A percentile compares a stretch with the other conserved stretches of the same genome.
Conservation (phyloP, 2,113 vertebrate species). For the Syngnathus typhle region DNA sequence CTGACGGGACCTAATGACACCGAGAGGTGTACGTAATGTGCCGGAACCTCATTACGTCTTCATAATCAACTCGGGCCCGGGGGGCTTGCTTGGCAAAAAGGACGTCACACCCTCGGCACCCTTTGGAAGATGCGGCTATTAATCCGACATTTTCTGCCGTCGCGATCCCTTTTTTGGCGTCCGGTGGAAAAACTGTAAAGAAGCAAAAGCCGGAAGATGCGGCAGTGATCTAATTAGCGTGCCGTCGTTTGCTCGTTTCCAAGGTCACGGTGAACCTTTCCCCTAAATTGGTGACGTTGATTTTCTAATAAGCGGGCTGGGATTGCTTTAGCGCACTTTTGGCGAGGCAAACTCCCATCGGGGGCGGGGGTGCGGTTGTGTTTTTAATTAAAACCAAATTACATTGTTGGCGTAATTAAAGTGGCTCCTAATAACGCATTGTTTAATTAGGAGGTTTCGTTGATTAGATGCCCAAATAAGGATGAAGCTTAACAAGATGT, state of each 20-base stretch:
- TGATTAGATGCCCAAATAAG: constrained; percentile 54
- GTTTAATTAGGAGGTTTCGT: constrained; percentile 57
- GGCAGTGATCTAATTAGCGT: constrained; percentile 55
- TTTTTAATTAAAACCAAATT: constrained; percentile 59
- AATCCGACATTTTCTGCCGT: constrained; percentile 48
- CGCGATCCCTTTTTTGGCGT: constrained; percentile 13
- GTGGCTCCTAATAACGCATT: constrained; percentile 49
- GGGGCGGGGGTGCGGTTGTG: constrained; percentile 9
- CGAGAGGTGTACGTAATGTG: constrained; percentile 65
- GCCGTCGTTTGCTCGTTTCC: constrained; percentile 36
- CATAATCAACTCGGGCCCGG: constrained; percentile 59
- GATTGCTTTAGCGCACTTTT: constrained; percentile 39
- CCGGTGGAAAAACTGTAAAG: constrained; percentile 18
- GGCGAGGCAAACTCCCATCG: constrained; percentile 39
- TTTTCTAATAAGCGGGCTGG: constrained; percentile 34
- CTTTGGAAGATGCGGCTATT: constrained; percentile 58
- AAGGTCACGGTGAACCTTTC: constrained; percentile 51
- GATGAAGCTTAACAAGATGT: constrained; percentile 49
- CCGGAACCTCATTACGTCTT: constrained; percentile 66
- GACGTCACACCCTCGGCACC: constrained; percentile 60
- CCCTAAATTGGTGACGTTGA: constrained; percentile 24
- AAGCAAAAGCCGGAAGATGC: constrained; percentile 45
- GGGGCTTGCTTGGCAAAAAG: constrained; percentile 53
- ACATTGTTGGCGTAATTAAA: constrained; percentile 53
- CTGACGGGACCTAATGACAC: constrained; percentile 64